A percentile compares a stretch with the other conserved stretches of the same genome.
These are phyloP conservation scores for Hermaeophaga mercurialis DNA, from an alignment of 2,888 invertebrate species.

Conservation along the genomic window DNA sequence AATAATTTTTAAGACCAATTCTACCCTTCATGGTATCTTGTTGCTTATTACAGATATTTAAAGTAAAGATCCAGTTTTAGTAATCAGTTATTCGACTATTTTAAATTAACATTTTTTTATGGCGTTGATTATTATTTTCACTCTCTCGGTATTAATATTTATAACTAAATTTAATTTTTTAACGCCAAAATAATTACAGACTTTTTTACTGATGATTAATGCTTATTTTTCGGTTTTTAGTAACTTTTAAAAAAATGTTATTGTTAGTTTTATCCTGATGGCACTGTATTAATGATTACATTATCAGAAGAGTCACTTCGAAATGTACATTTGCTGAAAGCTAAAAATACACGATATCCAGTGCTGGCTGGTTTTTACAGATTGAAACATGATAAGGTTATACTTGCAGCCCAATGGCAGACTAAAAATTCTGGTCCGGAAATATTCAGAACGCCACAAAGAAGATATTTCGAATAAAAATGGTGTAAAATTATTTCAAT, in stretches of 20 bases:
- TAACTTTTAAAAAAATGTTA: too few relatives aligned
- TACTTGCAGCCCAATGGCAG: slow-evolving; percentile 65
- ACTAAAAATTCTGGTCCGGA: slow-evolving; percentile 44
- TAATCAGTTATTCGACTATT: too few relatives aligned
- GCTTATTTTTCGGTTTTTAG: too few relatives aligned
- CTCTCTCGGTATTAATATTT: too few relatives aligned
- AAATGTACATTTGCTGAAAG: slow-evolving; percentile 71
- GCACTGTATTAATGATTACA: slow-evolving; percentile 83
- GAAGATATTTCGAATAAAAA: too few relatives aligned
- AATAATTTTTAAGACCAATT: slow-evolving; percentile 88
- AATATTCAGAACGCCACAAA: slow-evolving; percentile 47
- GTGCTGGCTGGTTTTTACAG: slow-evolving; percentile 78
- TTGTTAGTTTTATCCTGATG: slow-evolving; percentile 78
- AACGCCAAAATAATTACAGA: too few relatives aligned
- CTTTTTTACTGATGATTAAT: too few relatives aligned
- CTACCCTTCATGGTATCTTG: slow-evolving; percentile 88
- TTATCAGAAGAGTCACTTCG: slow-evolving; percentile 82
- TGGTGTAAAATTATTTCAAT: too few relatives aligned
- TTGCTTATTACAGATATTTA: slow-evolving; percentile 90
- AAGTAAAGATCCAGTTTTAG: slow-evolving; percentile 60
- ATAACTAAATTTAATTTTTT: too few relatives aligned
- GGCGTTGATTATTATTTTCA: too few relatives aligned
- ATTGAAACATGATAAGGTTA: slow-evolving; percentile 67
- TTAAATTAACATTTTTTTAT: too few relatives aligned
- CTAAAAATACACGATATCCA: slow-evolving; percentile 63